Percentiles rank a stretch among this genome's conserved stretches.
These are phyloP conservation scores for Gonioctena quinquepunctata DNA, from an alignment of 1,140 invertebrate species.

Conservation along the genomic window DNA sequence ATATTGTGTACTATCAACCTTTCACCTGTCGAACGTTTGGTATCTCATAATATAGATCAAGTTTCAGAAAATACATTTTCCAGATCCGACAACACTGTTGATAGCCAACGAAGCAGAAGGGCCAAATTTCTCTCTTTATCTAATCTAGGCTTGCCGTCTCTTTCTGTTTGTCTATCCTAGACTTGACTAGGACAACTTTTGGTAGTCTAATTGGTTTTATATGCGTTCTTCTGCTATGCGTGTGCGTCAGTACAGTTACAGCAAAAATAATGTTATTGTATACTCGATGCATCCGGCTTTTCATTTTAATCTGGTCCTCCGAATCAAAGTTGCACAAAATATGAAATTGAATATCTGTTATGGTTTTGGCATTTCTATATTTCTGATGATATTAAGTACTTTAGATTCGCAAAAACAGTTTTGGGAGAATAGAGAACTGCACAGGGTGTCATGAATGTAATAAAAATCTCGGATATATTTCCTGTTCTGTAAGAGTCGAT, in stretches of 20 bases:
- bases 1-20: too few species aligned
- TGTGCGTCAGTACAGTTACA: constrained; percentile 19
- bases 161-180: constrained; percentile 30
- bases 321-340: neutral
- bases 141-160: neutral
- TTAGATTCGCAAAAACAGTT: too few species aligned
- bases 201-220: constrained; percentile 28
- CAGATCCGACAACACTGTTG: constrained; percentile 13
- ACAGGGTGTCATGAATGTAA: too few species aligned
- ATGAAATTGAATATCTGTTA: neutral
- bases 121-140: constrained; percentile 12
- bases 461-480: too few species aligned
- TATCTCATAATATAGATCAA: too few species aligned
- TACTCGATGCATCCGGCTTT: neutral
- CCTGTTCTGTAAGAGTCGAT: too few species aligned
- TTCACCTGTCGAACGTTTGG: too few species aligned
- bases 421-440: too few species aligned
- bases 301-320: neutral
- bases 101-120: constrained; percentile 17
- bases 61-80: too few species aligned
- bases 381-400: too few species aligned
- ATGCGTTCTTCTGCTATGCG: constrained; percentile 17
- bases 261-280: constrained; percentile 20
- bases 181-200: constrained; percentile 32
- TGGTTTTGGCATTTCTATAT: too few species aligned